These are phyloP conservation scores for Psephotus haematonotus DNA, from an alignment of 2,113 vertebrate species.

Conservation along the genomic window DNA sequence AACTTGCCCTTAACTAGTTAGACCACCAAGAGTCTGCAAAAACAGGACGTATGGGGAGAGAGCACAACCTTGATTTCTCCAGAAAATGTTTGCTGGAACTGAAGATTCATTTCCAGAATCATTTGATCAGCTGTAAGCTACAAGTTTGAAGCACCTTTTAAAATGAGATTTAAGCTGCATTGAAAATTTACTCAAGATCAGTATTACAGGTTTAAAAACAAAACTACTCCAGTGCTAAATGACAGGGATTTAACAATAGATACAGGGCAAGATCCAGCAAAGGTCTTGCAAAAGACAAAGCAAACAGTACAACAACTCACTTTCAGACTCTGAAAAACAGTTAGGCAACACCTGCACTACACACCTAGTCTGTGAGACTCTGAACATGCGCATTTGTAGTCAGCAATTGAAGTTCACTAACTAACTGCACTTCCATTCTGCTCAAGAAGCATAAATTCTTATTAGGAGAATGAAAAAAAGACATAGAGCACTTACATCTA, in stretches of 20 bases:
- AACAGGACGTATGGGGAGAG: background rate
- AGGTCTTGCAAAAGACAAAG: background rate
- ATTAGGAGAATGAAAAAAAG: background rate
- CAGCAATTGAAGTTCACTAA: background rate
- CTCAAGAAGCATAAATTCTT: background rate
- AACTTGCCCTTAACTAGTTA: background rate
- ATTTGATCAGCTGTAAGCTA: background rate
- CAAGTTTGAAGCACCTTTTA: background rate
- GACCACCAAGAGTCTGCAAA: background rate
- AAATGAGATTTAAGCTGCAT: background rate
- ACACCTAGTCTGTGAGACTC: background rate
- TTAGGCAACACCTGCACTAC: background rate
- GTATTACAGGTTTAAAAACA: background rate
- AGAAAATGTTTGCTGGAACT: background rate
- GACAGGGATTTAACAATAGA: background rate
- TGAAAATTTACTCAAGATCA: background rate
- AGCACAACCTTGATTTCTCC: background rate
- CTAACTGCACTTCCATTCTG: background rate
- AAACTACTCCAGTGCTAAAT: background rate
- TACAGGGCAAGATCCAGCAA: background rate
- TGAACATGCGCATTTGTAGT: background rate
- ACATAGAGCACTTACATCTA: conserved; percentile 83
- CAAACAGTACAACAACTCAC: background rate
- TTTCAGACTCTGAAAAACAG: background rate
- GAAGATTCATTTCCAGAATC: background rate